Evolutionary conservation across 1,140 invertebrate species (phyloP).

Genomic region (Myzus persicae): DNA sequence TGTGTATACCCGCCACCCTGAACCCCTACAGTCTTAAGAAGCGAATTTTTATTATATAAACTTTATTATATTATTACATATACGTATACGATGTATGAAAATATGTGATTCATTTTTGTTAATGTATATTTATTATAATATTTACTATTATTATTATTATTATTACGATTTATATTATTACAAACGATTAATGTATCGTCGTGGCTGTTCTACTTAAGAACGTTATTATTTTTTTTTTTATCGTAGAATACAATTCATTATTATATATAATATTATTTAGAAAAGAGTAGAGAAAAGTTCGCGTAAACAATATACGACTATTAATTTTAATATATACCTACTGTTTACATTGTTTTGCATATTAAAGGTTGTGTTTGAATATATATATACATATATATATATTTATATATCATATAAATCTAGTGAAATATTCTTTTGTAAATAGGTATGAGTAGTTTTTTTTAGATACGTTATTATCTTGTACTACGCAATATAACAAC

Average conservation of each 20-base stretch:
- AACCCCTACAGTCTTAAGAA: not conserved
- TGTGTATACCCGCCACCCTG: not conserved
- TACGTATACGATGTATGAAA: constrained; percentile 47
- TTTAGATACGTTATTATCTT: constrained; percentile 21
- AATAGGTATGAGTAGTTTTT: constrained; percentile 30
- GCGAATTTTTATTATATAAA: constrained; percentile 18
- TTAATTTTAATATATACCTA: constrained; percentile 44
- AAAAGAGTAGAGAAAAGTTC: not conserved
- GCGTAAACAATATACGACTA: constrained; percentile 19
- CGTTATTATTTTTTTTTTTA: not conserved
- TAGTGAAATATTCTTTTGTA: constrained; percentile 45
- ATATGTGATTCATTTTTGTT: constrained; percentile 59
- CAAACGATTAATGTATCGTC: not conserved
- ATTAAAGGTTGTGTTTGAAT: constrained; percentile 47
- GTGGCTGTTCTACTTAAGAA: constrained; percentile 6
- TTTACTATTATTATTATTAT: constrained; percentile 39
- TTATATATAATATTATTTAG: constrained; percentile 5
- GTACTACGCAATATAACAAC: constrained; percentile 27
- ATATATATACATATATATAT: constrained; percentile 7
- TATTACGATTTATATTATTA: constrained; percentile 30
- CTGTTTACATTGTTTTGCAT: constrained; percentile 41
- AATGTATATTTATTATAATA: constrained; percentile 47
- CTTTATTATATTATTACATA: not conserved
- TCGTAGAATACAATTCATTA: not conserved
- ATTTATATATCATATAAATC: not conserved